Evolutionary conservation across 1,140 invertebrate genomes (phyloP), one percentile per base, ranked within the genome.

Genomic region (Aradophagus sp.): DNA sequence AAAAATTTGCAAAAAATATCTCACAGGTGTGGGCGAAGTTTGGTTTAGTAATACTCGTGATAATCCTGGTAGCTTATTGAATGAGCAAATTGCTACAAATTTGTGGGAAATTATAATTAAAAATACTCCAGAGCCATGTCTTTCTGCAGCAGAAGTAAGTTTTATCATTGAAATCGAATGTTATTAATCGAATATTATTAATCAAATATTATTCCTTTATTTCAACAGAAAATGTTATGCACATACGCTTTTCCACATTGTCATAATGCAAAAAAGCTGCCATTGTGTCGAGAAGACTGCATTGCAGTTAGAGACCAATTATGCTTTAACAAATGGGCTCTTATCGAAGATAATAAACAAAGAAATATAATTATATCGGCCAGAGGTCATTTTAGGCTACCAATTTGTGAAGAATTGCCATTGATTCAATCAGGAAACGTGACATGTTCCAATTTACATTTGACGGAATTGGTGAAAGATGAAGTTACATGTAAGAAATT

Each of bases 231-330:
- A 89, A 87, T 97, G 76, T 86, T 98, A 8, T 98, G 96, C 84
- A 89, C 92, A 38, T 96, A 95, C 86, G 95, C 95, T 8, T 97
- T 97, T 86, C 96, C 96, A 2, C 90, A 93, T 77, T 98, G 96
- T 80, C 86, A 87, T 19, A 89, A 87, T 29, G 84, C 87, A 32
- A 75, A 83, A 10, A 84, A 83, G 16, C 82, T 95, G 53, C 93
- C 93, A 11, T 82, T 96, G 7, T 97, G 93, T 87, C 95, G 93
- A 73, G 95, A 98, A 88, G 95, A 97, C 79, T 98, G 97, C 80
- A 90, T 94, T 74, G 96, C 95, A 16, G 93, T 97, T 3, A 91
- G 92, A 77, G 90, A 95, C 77, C 89, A 95, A 68, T 94, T 97
- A 83, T 98, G 96, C 85, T 96, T 95, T 80, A 94, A 93, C 76